A percentile compares a stretch with the other conserved stretches of the same genome.
These are phyloP conservation scores for Chironomus tepperi DNA, from an alignment of 1,140 invertebrate species.

Conservation along the genomic window DNA sequence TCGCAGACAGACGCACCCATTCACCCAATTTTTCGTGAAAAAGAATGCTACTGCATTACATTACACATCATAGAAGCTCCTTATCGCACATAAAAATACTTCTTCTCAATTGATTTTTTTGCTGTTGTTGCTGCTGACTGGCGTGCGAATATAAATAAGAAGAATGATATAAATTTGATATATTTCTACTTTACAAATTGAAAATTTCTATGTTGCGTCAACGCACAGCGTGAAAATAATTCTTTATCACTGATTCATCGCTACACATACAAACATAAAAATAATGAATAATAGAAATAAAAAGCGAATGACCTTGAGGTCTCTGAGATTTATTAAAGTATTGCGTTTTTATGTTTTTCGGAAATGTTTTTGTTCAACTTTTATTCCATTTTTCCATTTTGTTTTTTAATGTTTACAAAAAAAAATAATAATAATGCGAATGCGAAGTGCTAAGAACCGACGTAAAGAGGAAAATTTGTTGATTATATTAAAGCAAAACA, in stretches of 20 bases:
- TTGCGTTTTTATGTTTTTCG: constrained; percentile 6
- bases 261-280: background rate
- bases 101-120: background rate
- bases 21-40: background rate
- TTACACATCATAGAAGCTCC: background rate
- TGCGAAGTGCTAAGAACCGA: no score
- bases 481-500: no score
- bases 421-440: no score
- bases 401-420: no score
- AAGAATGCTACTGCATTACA: constrained; percentile 18
- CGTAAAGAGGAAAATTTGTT: no score
- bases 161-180: no score
- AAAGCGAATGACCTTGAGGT: background rate
- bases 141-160: no score
- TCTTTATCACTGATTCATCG: background rate
- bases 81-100: background rate
- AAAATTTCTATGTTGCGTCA: no score
- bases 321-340: constrained; percentile 15
- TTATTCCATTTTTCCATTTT: no score
- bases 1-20: constrained; percentile 21
- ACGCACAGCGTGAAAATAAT: background rate
- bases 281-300: background rate
- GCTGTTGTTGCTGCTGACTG: background rate
- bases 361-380: background rate
- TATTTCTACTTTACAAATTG: no score